phyloP scores from a whole-genome alignment of 1,140 invertebrate genomes.

The Orius insidiosus region DNA sequence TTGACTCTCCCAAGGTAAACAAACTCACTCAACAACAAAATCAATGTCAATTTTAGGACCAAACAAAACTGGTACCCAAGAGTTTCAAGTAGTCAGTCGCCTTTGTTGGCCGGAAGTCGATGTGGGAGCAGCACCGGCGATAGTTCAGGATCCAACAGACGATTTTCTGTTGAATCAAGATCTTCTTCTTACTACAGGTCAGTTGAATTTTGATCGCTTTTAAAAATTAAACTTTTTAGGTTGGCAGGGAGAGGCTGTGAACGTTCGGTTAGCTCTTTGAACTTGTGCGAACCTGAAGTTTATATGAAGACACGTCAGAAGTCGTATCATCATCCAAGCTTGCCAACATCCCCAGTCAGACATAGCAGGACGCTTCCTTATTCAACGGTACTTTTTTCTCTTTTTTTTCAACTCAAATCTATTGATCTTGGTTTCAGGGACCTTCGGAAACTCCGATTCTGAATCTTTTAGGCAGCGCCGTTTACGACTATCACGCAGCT shows the following conservation, averaged over 20 bases:
- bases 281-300: constrained; percentile 10
- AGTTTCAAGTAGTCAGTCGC: constrained; percentile 36
- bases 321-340: constrained; percentile 20
- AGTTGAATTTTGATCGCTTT: neutral
- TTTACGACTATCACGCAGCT: constrained; percentile 55
- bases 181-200: constrained; percentile 19
- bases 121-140: constrained; percentile 30
- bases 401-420: too few relatives aligned
- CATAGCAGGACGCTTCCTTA: constrained; percentile 12
- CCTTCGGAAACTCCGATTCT: constrained; percentile 19
- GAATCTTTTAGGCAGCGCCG: constrained; percentile 20
- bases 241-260: constrained; percentile 3
- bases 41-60: neutral
- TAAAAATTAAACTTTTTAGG: neutral
- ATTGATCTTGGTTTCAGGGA: neutral
- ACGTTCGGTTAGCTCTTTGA: constrained; percentile 14
- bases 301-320: neutral
- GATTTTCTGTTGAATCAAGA: constrained; percentile 16
- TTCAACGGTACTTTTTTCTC: neutral
- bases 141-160: constrained; percentile 19
- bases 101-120: constrained; percentile 34
- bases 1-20: constrained; percentile 14
- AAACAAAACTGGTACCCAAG: constrained; percentile 12
- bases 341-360: constrained; percentile 24
- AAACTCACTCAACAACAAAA: too few relatives aligned